These are phyloP conservation scores for Cochlearius cochlearius DNA, from an alignment of 2,113 vertebrate species.

Conservation along the genomic window DNA sequence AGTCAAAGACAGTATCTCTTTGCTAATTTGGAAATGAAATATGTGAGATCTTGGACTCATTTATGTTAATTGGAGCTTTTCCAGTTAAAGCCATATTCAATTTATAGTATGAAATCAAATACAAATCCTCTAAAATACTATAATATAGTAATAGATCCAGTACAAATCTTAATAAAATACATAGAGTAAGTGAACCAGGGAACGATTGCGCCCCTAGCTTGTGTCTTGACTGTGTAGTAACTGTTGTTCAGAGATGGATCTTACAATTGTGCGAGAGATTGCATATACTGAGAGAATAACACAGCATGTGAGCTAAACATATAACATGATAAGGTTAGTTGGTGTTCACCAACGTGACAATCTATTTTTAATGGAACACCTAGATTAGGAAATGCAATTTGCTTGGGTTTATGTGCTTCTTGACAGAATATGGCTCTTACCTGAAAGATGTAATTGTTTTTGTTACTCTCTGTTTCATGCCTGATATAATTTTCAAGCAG, in stretches of 20 bases:
- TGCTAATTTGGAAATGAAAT: background rate
- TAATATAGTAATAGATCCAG: background rate
- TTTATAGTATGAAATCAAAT: background rate
- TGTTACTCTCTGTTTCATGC: conserved; percentile 14
- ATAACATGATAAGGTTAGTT: conserved; percentile 18
- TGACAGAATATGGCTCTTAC: conserved; percentile 39
- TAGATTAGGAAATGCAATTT: conserved; percentile 45
- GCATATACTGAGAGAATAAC: background rate
- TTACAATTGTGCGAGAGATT: background rate
- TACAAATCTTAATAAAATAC: background rate
- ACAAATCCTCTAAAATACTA: background rate
- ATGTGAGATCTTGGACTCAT: background rate
- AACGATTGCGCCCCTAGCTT: background rate
- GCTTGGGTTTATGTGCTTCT: conserved; percentile 15
- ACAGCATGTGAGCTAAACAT: background rate
- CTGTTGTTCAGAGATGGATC: background rate
- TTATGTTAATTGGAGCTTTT: background rate
- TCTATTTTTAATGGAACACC: conserved; percentile 49
- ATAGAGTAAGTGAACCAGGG: background rate
- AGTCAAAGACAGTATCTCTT: background rate
- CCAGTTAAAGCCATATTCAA: background rate
- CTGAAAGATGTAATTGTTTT: conserved; percentile 35
- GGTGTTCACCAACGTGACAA: conserved; percentile 24
- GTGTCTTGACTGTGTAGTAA: background rate
- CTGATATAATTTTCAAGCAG: conserved; percentile 35